These are phyloP conservation scores for Cyphomyrus plagiostoma DNA, from an alignment of 2,113 vertebrate species.

Conservation along the genomic window DNA sequence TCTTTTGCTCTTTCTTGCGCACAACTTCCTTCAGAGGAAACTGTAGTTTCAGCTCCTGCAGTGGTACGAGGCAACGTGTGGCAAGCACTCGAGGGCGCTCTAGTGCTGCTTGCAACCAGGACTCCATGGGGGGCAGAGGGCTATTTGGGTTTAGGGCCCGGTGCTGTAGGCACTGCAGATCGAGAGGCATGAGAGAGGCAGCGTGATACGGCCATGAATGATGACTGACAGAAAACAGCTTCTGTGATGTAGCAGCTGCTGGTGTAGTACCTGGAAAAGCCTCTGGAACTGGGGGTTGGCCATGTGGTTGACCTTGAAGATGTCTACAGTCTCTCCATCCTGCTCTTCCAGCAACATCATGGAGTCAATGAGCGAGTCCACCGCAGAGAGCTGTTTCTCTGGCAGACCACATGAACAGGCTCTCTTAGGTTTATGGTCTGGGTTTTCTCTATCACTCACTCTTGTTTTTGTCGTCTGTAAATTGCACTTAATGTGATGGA, in stretches of 20 bases:
- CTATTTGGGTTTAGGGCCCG: constrained; percentile 70
- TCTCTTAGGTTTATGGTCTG: not conserved
- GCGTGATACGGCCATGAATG: not conserved
- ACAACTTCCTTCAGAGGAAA: constrained; percentile 78
- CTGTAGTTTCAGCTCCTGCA: constrained; percentile 71
- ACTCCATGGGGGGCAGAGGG: constrained; percentile 73
- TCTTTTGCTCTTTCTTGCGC: constrained; percentile 79
- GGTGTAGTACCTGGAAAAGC: constrained; percentile 77
- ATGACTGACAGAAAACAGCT: no score
- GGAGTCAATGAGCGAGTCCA: constrained; percentile 83
- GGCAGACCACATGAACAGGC: constrained; percentile 20
- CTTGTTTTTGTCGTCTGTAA: not conserved
- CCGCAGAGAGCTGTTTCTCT: constrained; percentile 76
- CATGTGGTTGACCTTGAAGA: constrained; percentile 76
- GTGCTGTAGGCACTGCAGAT: constrained; percentile 81
- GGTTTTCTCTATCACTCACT: not conserved
- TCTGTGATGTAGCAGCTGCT: not conserved
- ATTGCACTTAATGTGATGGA: not conserved
- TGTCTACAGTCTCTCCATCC: constrained; percentile 64
- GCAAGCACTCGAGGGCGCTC: constrained; percentile 65
- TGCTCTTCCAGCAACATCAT: constrained; percentile 79
- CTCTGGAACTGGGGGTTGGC: constrained; percentile 91
- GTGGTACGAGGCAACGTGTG: constrained; percentile 60
- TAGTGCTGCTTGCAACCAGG: constrained; percentile 69
- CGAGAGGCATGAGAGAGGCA: not conserved